Evolutionary conservation across 2,797 vertebrate genomes (phyloP), one percentile per base, ranked within the genome.

Genomic region (Euphonia xanthogaster): DNA sequence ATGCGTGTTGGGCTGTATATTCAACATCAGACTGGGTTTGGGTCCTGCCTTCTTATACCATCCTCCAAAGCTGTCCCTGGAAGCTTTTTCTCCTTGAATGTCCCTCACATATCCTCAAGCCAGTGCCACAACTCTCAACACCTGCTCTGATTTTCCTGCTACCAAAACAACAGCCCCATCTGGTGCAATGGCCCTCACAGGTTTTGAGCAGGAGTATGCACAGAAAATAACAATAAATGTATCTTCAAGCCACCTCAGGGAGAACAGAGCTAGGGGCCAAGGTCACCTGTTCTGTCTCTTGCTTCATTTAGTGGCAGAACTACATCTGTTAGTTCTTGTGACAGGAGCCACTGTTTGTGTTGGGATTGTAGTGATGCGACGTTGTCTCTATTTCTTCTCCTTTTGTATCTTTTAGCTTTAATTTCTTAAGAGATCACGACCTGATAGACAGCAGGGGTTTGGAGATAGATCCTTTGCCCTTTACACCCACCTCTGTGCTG

Each of bases 1-100:
- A 9, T 0, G 0, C 1, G 1, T 33, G 4, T 15, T 72, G 33
- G 45, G 10, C 9, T 73, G 0, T 23, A 10, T 4, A 7, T 16
- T 63, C 28, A 68, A 39, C 17, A 42, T 19, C 31, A 66, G 14
- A 45, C 8, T 31, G 10, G 6, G 3, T 51, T 68, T 73, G 44
- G 4, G 19, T 53, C 14, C 39, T 48, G n/a, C 9, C 16, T 66
- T 68, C 75, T n/a, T 22, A 3, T 8, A 7, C 5, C 30, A 7
- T 37, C 15, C 31, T 73, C n/a, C 33, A 87, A 57, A 65, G 51
- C 15, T 44, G 3, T 30, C 16, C 16, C 31, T 6, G 14, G 7
- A 30, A 33, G 25, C 1, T 83, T 72, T 48, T 10, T 65, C 30
- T 53, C 33, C 60, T 73, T 30, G 44, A 15, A 12, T 45, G 17